phyloP scores from a whole-genome alignment of 2,113 vertebrate species.

The Rhinichthys klamathensis region DNA sequence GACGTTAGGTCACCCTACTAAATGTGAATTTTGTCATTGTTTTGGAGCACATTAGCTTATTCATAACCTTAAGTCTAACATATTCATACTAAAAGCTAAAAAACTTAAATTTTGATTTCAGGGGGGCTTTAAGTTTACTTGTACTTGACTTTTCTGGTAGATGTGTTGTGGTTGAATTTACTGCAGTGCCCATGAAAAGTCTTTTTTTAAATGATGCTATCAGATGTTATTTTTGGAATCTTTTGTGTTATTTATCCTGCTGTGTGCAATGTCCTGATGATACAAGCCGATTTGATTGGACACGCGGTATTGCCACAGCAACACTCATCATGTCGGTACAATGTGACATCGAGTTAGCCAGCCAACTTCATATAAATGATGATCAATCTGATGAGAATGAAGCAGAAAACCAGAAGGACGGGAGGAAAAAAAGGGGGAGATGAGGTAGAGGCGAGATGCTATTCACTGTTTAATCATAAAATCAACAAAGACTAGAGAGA shows the following conservation, averaged over 20 bases:
- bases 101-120: too few species aligned
- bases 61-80: too few species aligned
- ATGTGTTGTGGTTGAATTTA: neutral
- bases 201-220: neutral
- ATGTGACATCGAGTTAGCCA: slow-evolving; percentile 14
- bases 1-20: too few species aligned
- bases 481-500: slow-evolving; percentile 1
- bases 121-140: too few species aligned
- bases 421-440: neutral
- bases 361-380: slow-evolving; percentile 24
- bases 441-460: neutral
- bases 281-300: slow-evolving; percentile 16
- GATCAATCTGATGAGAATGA: slow-evolving; percentile 21
- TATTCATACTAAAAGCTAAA: too few species aligned
- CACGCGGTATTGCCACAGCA: slow-evolving; percentile 20
- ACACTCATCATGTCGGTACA: slow-evolving; percentile 41
- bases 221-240: neutral
- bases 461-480: slow-evolving; percentile 15
- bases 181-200: neutral
- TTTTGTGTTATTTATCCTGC: slow-evolving; percentile 32
- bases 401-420: neutral
- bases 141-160: neutral
- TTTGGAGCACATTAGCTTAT: too few species aligned
- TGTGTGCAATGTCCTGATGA: neutral
- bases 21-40: too few species aligned